Base-by-base conservation (phyloP, 1,140 invertebrate species). In the Atta colombica region DNA sequence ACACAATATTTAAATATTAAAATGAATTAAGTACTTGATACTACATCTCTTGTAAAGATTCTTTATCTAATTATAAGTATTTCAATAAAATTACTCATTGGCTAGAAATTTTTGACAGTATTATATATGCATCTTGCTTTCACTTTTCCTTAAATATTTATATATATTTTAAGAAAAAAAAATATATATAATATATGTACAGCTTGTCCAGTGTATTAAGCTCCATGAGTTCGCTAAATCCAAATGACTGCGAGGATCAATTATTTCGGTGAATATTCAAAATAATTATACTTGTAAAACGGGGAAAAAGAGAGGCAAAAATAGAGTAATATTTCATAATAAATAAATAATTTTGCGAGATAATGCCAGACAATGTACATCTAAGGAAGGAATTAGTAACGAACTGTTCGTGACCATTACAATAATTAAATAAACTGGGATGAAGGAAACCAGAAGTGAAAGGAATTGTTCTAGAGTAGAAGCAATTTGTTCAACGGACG, bases 401-500 rank as follows among this genome's bases (percentile, higher is more conserved):
- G 39, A 53, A 53, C 21, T 18, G 49, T 28, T 53, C 28, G 31
- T 39, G 31, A 80, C 45, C 55, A 45, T 45, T 45, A 8, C 39
- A 4, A n/a, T 77, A 61, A 61, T 18, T 69, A 61, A 10, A 71
- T 80, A 69, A 78, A 78, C 10, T 28, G 3, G 35, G 21, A 68
- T 39, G 35, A 55, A 28, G 61, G 18, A 80, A 65, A 63, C 10
- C 35, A 63, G 53, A 66, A 51, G 25, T 35, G 65, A 49, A 80
- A 80, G 45, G 14, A 55, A 66, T 21, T 51, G 28, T 53, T 31
- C 18, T 21, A 35, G 31, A 80, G n/a, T 80, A 21, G 35, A n/a
- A 66, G 66, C 66, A 51, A 82, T 82, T 82, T 60, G 21, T 82
- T 60, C 53, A 72, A 82, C 78, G 66, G 21, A 1, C 65, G 21